phyloP scores from a whole-genome alignment of 2,888 invertebrate genomes.

The Oligia latruncula region DNA sequence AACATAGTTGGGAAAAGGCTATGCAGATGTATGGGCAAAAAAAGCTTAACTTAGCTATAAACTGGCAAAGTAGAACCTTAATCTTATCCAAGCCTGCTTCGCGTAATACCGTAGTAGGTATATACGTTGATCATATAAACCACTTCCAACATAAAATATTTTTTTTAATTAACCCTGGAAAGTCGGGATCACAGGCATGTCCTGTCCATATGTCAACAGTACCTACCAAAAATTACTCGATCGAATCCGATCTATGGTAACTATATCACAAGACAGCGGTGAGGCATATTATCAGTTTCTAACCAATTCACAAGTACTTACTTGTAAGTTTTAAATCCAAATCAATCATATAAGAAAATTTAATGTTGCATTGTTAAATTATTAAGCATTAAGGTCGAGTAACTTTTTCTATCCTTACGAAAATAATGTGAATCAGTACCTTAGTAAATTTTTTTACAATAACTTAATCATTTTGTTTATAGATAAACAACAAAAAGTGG shows the following conservation, averaged over 20 bases:
- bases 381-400: neutral
- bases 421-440: too few species aligned
- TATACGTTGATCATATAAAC: neutral
- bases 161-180: neutral
- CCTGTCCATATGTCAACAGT: neutral
- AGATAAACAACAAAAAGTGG: slow-evolving; percentile 34
- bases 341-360: too few species aligned
- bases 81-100: neutral
- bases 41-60: neutral
- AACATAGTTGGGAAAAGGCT: too few species aligned
- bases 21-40: neutral
- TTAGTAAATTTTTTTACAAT: slow-evolving; percentile 15
- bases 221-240: neutral
- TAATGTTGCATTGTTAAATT: neutral
- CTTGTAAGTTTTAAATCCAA: neutral
- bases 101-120: too few species aligned
- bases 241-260: too few species aligned
- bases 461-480: slow-evolving; percentile 49
- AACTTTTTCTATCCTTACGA: neutral
- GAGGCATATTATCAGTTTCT: neutral
- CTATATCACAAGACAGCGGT: neutral
- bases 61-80: neutral
- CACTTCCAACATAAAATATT: neutral
- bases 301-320: neutral
- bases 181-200: neutral